These are phyloP conservation scores for Philereme vetulata DNA, from an alignment of 2,888 invertebrate species.

Conservation along the genomic window DNA sequence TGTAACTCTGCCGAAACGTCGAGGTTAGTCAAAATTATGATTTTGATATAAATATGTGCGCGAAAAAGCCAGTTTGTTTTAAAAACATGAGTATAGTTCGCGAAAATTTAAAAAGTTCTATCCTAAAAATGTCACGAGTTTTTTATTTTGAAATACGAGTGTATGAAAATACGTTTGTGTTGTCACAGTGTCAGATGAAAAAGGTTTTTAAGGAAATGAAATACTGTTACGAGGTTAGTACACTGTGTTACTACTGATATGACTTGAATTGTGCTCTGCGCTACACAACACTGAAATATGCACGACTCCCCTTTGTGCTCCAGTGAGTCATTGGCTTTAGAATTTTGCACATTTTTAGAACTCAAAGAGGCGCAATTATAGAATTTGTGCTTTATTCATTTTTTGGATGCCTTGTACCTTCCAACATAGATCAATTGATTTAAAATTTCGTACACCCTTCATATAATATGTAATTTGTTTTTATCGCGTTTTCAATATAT, in stretches of 20 bases:
- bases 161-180: slow-evolving; percentile 2
- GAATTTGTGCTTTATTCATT: slow-evolving; percentile 41
- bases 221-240: background rate
- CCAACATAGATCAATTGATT: no score
- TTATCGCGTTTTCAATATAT: no score
- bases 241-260: background rate
- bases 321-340: slow-evolving; percentile 5
- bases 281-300: slow-evolving; percentile 9
- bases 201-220: background rate
- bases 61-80: no score
- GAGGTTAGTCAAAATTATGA: no score
- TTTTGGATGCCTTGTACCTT: slow-evolving; percentile 73
- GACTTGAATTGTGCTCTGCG: background rate
- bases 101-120: no score
- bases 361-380: background rate
- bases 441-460: no score
- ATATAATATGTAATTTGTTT: no score
- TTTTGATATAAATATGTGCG: no score
- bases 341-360: slow-evolving; percentile 1
- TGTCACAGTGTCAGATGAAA: background rate
- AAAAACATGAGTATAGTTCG: no score
- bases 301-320: background rate
- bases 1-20: no score
- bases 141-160: no score
- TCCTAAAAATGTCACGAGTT: no score